These are phyloP conservation scores for Hydropsyche tenuis DNA, from an alignment of 1,140 invertebrate genomes.

Conservation along the genomic window DNA sequence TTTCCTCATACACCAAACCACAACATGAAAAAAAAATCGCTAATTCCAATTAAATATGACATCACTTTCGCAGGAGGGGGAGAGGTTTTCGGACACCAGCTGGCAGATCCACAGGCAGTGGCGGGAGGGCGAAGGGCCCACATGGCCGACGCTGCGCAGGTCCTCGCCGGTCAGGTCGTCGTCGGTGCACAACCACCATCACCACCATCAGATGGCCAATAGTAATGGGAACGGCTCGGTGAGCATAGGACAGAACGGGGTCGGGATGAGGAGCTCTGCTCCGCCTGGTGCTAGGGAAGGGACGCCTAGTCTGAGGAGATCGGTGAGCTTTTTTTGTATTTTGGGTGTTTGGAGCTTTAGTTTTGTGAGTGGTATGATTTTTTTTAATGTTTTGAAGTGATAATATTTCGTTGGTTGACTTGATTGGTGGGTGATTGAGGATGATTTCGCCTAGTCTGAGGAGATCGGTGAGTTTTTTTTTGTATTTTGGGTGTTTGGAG, in stretches of 20 bases:
- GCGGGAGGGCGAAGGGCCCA: slow-evolving; percentile 54
- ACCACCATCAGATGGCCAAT: slow-evolving; percentile 5
- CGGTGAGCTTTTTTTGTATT: slow-evolving; percentile 14
- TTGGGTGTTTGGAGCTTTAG: too few relatives aligned
- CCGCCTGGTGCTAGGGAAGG: background rate
- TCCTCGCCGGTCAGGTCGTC: slow-evolving; percentile 50
- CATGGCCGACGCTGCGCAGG: slow-evolving; percentile 39
- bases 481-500: too few relatives aligned
- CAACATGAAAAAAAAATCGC: too few relatives aligned
- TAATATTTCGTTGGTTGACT: too few relatives aligned
- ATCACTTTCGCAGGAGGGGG: slow-evolving; percentile 59
- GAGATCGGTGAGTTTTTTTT: slow-evolving; percentile 23
- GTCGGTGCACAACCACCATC: slow-evolving; percentile 52
- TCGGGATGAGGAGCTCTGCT: background rate
- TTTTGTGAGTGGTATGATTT: too few relatives aligned
- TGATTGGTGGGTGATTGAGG: too few relatives aligned
- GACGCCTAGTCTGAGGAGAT: slow-evolving; percentile 7
- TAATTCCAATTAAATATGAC: too few relatives aligned
- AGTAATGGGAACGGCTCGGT: background rate
- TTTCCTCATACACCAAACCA: too few relatives aligned
- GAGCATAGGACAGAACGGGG: background rate
- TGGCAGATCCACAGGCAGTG: slow-evolving; percentile 66
- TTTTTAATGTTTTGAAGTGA: too few relatives aligned
- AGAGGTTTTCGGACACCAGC: slow-evolving; percentile 67
- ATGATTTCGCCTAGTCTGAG: slow-evolving; percentile 13